A percentile compares a stretch with the other conserved stretches of the same genome.
These are phyloP conservation scores for Ptychoptera albimana DNA, from an alignment of 2,888 invertebrate genomes.

Conservation along the genomic window DNA sequence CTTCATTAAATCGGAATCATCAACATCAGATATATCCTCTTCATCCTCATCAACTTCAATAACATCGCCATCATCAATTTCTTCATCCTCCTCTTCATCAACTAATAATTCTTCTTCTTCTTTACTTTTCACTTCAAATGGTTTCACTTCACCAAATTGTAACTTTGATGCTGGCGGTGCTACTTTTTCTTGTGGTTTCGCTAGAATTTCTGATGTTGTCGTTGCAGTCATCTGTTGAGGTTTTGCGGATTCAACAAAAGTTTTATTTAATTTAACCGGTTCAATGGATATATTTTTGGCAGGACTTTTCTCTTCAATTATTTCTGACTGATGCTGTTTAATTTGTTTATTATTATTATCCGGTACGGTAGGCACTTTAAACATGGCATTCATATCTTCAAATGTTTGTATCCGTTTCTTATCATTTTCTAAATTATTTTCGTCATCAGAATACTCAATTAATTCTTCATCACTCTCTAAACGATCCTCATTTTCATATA, in stretches of 20 bases:
- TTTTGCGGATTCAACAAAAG: not conserved
- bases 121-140: constrained; percentile 8
- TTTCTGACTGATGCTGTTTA: not conserved
- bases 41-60: constrained; percentile 35
- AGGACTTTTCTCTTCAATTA: not conserved
- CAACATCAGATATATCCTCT: constrained; percentile 43
- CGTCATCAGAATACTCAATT: constrained; percentile 21
- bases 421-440: constrained; percentile 16
- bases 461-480: constrained; percentile 24
- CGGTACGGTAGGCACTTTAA: not conserved
- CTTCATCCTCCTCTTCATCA: constrained; percentile 27
- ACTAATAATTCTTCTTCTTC: constrained; percentile 22
- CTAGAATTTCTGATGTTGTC: not conserved
- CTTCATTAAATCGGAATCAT: constrained; percentile 51
- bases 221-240: not conserved
- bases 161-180: not conserved
- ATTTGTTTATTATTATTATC: too few relatives aligned
- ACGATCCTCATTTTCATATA: constrained; percentile 24
- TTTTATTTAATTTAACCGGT: not conserved
- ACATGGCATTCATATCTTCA: constrained; percentile 15
- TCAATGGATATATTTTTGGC: not conserved
- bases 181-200: not conserved
- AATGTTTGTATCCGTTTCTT: constrained; percentile 17
- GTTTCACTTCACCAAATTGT: too few relatives aligned
- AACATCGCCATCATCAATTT: constrained; percentile 25